Conservation (phyloP, 92 coral and sea anemone genomes). For the Porites divaricata region DNA sequence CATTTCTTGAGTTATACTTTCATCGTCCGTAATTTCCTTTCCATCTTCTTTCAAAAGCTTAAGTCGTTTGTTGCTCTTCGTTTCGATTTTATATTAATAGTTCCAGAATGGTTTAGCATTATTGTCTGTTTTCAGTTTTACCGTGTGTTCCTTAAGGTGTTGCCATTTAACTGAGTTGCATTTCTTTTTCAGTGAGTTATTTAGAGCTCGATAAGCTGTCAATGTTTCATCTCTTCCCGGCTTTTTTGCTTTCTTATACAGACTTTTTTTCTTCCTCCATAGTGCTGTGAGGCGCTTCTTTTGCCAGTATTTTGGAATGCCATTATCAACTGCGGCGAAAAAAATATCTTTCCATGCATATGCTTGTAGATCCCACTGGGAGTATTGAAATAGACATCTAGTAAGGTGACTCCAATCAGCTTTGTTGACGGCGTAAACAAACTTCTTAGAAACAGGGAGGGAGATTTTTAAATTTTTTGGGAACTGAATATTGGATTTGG, state of each 20-base stretch:
- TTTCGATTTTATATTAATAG: conserved; percentile 46
- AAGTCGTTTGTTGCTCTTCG: conserved; percentile 37
- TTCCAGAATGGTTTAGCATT: conserved; percentile 63
- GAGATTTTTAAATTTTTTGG: too few relatives aligned
- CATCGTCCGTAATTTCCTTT: conserved; percentile 37
- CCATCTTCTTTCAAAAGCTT: conserved; percentile 5
- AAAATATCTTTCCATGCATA: conserved; percentile 51
- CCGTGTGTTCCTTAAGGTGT: conserved; percentile 34
- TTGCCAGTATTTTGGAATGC: conserved; percentile 53
- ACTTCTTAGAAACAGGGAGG: too few relatives aligned
- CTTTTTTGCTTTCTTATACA: conserved; percentile 36
- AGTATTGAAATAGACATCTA: too few relatives aligned
- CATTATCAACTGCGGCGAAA: conserved; percentile 52
- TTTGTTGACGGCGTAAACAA: too few relatives aligned
- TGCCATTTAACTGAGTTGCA: conserved; percentile 44
- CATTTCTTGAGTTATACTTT: conserved; percentile 40
- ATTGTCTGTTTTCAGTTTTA: conserved; percentile 34
- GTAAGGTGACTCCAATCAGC: too few relatives aligned
- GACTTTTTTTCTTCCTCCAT: conserved; percentile 47
- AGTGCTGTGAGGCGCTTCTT: conserved; percentile 41
- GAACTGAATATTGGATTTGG: too few relatives aligned
- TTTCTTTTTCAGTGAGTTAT: conserved; percentile 13
- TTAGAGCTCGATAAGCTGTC: conserved; percentile 15
- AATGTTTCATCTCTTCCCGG: conserved; percentile 37
- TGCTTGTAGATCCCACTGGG: too few relatives aligned